A percentile compares a stretch with the other conserved stretches of the same genome.
These are phyloP conservation scores for Leptopilina drosophilae DNA, from an alignment of 2,888 invertebrate species.

Conservation along the genomic window DNA sequence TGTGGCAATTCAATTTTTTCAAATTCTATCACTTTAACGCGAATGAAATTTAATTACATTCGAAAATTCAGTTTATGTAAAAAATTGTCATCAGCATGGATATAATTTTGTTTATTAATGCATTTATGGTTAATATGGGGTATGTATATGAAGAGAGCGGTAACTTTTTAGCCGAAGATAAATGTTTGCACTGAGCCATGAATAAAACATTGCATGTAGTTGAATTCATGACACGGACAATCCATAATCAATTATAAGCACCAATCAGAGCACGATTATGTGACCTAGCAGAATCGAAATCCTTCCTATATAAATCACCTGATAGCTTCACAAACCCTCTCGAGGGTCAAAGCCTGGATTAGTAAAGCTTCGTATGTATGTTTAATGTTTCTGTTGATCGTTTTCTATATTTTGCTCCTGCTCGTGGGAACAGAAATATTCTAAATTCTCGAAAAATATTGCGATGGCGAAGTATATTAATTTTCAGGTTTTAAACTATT, in stretches of 20 bases:
- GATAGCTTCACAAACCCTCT: slow-evolving; percentile 59
- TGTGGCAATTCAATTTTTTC: not conserved
- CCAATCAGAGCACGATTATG: slow-evolving; percentile 72
- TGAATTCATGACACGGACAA: slow-evolving; percentile 56
- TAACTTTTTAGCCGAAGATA: not conserved
- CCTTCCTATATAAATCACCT: slow-evolving; percentile 73
- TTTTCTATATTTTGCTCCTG: too few relatives aligned
- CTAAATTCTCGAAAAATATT: too few relatives aligned
- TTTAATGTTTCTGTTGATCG: slow-evolving; percentile 34
- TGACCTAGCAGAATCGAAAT: slow-evolving; percentile 68
- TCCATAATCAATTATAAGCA: slow-evolving; percentile 71
- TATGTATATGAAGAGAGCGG: too few relatives aligned
- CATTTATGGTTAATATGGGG: too few relatives aligned
- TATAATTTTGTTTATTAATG: too few relatives aligned
- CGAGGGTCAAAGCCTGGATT: slow-evolving; percentile 56
- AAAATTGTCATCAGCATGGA: too few relatives aligned
- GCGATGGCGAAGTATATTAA: too few relatives aligned
- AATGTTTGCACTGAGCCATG: not conserved
- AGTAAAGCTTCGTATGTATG: slow-evolving; percentile 54
- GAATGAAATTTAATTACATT: not conserved
- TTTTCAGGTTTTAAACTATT: too few relatives aligned
- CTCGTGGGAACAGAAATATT: too few relatives aligned
- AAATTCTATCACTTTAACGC: not conserved
- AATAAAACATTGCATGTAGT: not conserved
- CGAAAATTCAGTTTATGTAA: too few relatives aligned